Percentiles rank a stretch among this genome's conserved stretches.
These are phyloP conservation scores for Petaurus breviceps DNA, from an alignment of 2,113 vertebrate species.

Conservation along the genomic window DNA sequence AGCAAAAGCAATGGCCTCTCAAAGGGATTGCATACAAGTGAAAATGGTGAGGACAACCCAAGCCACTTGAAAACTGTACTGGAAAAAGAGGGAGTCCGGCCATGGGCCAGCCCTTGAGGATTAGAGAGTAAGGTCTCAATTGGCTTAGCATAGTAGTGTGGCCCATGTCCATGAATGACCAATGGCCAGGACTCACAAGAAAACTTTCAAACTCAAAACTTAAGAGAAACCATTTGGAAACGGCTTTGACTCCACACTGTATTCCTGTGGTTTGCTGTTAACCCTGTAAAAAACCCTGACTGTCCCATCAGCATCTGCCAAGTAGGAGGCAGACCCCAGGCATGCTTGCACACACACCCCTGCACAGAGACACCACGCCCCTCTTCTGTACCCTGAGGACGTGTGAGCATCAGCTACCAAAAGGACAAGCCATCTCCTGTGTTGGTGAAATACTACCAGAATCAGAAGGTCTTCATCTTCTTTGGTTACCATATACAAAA, in stretches of 20 bases:
- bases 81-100: slow-evolving; percentile 20
- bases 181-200: slow-evolving; percentile 29
- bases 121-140: background rate
- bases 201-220: background rate
- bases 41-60: slow-evolving; percentile 13
- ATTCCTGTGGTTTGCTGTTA: background rate
- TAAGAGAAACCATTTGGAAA: slow-evolving; percentile 33
- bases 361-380: background rate
- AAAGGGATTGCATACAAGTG: slow-evolving; percentile 32
- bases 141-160: slow-evolving; percentile 36
- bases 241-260: background rate
- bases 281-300: slow-evolving; percentile 9
- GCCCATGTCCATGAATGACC: slow-evolving; percentile 7
- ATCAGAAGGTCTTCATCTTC: slow-evolving; percentile 16
- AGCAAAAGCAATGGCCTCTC: slow-evolving; percentile 61
- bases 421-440: rapidly evolving
- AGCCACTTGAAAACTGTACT: background rate
- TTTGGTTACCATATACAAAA: slow-evolving; percentile 67
- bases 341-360: too few species aligned
- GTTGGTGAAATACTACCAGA: background rate
- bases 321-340: background rate
- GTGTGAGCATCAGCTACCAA: rapidly evolving
- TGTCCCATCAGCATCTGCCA: background rate
- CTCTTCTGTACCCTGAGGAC: background rate
- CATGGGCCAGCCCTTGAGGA: background rate